Evolutionary conservation across 2,888 invertebrate genomes (phyloP).

Genomic region (Leptopilina myrica): DNA sequence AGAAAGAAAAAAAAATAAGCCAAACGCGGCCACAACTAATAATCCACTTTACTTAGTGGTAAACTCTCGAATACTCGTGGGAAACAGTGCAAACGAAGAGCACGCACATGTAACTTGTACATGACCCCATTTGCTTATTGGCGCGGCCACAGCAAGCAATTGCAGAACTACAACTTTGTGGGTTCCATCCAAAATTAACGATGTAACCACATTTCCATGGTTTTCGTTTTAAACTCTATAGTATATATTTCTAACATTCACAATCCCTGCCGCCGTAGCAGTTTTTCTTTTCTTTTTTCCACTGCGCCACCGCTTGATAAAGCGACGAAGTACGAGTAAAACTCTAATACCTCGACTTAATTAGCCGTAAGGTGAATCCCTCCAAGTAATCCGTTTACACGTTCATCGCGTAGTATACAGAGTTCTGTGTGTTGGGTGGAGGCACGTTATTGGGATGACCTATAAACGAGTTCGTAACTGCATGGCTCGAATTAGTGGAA

Average conservation of each 20-base stretch:
- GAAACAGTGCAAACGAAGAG: constrained; percentile 43
- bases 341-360: constrained; percentile 34
- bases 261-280: constrained; percentile 41
- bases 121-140: constrained; percentile 50
- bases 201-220: constrained; percentile 39
- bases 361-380: constrained; percentile 33
- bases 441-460: constrained; percentile 72
- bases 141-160: constrained; percentile 27
- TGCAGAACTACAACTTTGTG: not conserved
- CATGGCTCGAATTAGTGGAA: constrained; percentile 64
- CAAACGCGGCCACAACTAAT: constrained; percentile 38
- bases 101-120: constrained; percentile 48
- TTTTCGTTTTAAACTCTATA: constrained; percentile 25
- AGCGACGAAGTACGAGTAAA: constrained; percentile 1
- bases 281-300: not conserved
- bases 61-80: constrained; percentile 50
- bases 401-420: constrained; percentile 90
- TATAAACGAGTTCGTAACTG: constrained; percentile 63
- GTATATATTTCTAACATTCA: constrained; percentile 34
- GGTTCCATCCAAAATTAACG: constrained; percentile 38
- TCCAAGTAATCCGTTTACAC: constrained; percentile 80
- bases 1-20: constrained; percentile 27
- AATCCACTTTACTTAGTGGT: constrained; percentile 41
- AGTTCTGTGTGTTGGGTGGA: constrained; percentile 73
- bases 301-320: not conserved